Evolutionary conservation across 2,797 vertebrate species (phyloP), one percentile per base, ranked within the genome.

Genomic region (Argya squamiceps): DNA sequence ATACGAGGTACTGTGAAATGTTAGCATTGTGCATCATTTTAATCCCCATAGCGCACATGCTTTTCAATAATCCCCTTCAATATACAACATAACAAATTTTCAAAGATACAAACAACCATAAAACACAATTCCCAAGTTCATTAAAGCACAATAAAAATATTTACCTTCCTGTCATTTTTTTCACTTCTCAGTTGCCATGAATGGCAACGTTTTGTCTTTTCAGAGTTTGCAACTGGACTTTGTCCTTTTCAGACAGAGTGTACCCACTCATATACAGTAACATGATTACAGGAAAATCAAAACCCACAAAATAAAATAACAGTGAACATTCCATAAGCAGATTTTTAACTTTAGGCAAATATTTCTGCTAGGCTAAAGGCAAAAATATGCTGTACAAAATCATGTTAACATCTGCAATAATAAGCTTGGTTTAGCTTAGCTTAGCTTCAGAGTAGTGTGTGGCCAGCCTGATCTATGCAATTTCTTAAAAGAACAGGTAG

Each of bases 231-330:
- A 92, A 68, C 26, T 30, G 39, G 53, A 79, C 55, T 77, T 85
- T n/a, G 44, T 59, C 74, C 56, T 64, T 82, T 84, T 81, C 64
- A 71, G 68, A 71, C 56, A 76, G 10, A 67, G 15, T 46, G 88
- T 41, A 65, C 7, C 26, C 49, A 79, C n/a, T 62, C 65, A 62
- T 30, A 78, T 65, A 74, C 1, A 93, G 64, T 70, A 91, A 82
- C 62, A 91, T 86, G 90, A 97, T 89, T 92, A 80, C 63, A 96
- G 62, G 88, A 95, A 96, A 96, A 97, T 93, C 78, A 85, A 93
- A 93, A 87, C 24, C 76, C 41, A 73, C 85, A 91, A 82, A 95
- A 86, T 81, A 88, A 84, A 94, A 22, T 85, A 96, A 92, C 5
- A 5, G 84, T 89, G 84, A 88, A 78, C 52, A 96, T 75, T 89